Base-by-base conservation (phyloP, 2,888 invertebrate species). In the Rugalucina vietnamica region DNA sequence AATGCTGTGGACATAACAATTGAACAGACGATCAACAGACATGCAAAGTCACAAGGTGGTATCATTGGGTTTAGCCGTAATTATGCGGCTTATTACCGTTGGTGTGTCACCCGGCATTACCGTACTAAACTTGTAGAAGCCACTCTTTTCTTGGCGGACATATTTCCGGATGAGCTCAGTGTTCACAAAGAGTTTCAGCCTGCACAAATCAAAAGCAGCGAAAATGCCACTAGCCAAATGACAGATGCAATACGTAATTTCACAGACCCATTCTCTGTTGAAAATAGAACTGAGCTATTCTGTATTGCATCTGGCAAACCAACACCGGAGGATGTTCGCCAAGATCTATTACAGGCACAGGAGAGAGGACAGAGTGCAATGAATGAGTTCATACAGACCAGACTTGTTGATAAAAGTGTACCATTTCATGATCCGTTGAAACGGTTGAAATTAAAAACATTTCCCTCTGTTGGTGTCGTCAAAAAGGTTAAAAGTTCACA, bases 1-100 rank as follows among this genome's bases (percentile, higher is more conserved):
- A 84, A 72, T 50, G 27, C 78, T 37, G 81, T 81, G 5, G 84
- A 81, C 57, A 57, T 81, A 81, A n/a, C n/a, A n/a, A n/a, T n/a
- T n/a, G n/a, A n/a, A n/a, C n/a, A n/a, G 36, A 79, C 79, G 10
- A 82, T 79, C 70, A 82, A 82, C 36, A 39, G 70, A 4, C 72
- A 82, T 49, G 82, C 79, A 24, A 79, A 82, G 36, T 82, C 65
- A n/a, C 73, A 79, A 21, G 79, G 75, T 24, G 75, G 83, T 14
- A 76, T 79, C 5, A 71, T 76, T 71, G 83, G 65, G 24, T 74
- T 74, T 69, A 82, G 79, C 50, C 50, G 83, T 32, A 83, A 79
- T 39, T 60, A 76, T 18, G 54, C 71, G 3, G 75, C 79, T 2
- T 82, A 82, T 27, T 72, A 82, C 24, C 1, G 78, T 34, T 81